A percentile compares a stretch with the other conserved stretches of the same genome.
Conservation (phyloP, 2,797 vertebrate species). For the Brotula barbata region DNA sequence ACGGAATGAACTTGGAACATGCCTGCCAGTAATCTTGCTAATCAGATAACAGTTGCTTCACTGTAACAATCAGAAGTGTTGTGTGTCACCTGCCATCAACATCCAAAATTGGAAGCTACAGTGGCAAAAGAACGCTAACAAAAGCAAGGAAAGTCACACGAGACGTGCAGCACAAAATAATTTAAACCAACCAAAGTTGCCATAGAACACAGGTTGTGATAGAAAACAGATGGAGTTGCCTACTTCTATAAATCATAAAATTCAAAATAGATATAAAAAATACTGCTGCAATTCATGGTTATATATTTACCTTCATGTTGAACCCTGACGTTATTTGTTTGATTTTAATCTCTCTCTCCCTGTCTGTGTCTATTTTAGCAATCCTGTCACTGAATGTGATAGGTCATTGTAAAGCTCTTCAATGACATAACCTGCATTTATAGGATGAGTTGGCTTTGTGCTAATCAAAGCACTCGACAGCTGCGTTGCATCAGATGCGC, state of each 20-base stretch:
- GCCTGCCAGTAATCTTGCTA: background rate
- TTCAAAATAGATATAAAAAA: too few species aligned
- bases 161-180: background rate
- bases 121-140: too few species aligned
- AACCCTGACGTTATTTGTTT: too few species aligned
- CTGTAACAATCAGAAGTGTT: slow-evolving; percentile 1
- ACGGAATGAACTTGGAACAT: too few species aligned
- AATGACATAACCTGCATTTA: background rate
- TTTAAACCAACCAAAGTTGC: background rate
- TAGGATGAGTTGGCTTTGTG: background rate
- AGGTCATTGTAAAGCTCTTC: background rate
- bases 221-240: too few species aligned
- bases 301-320: too few species aligned
- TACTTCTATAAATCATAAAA: too few species aligned
- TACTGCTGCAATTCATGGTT: too few species aligned
- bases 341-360: background rate
- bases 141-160: too few species aligned
- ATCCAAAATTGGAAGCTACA: too few species aligned
- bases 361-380: background rate
- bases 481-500: background rate
- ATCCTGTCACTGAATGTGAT: background rate
- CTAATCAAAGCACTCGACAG: background rate
- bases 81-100: background rate
- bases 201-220: too few species aligned
- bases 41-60: slow-evolving; percentile 29